Evolutionary conservation across 2,888 invertebrate species (phyloP).

Genomic region (Acrocera orbiculus): DNA sequence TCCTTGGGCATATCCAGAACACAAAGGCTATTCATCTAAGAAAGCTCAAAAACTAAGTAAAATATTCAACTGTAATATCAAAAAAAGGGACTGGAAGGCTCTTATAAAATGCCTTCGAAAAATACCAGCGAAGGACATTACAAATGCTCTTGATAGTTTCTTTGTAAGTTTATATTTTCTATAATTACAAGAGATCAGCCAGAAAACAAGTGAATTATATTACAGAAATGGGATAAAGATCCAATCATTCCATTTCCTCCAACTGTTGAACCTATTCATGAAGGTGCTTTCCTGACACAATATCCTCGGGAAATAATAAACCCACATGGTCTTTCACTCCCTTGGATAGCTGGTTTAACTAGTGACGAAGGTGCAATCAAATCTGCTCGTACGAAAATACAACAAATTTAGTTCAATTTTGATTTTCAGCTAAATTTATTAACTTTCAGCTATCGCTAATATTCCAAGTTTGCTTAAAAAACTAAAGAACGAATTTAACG

Average conservation of each 20-base stretch:
- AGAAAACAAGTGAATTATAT: too few species aligned
- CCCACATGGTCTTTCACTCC: constrained; percentile 31
- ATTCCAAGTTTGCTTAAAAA: constrained; percentile 34
- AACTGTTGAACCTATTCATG: constrained; percentile 50
- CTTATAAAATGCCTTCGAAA: constrained; percentile 44
- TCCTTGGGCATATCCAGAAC: constrained; percentile 46
- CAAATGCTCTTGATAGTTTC: constrained; percentile 44
- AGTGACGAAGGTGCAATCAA: constrained; percentile 57
- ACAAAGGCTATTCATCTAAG: constrained; percentile 38
- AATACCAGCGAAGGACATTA: constrained; percentile 43
- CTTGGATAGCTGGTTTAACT: constrained; percentile 57
- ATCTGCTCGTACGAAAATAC: constrained; percentile 36
- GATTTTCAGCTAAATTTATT: background rate
- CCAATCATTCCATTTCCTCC: constrained; percentile 68
- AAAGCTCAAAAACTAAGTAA: constrained; percentile 43
- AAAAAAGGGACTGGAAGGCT: constrained; percentile 29
- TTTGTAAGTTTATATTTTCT: constrained; percentile 49
- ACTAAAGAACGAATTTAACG: constrained; percentile 37
- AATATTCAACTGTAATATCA: constrained; percentile 42
- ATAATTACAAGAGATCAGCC: too few species aligned
- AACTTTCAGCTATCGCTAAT: constrained; percentile 23
- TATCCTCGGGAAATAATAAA: constrained; percentile 33
- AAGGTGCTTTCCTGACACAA: constrained; percentile 50
- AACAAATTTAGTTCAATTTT: constrained; percentile 1
- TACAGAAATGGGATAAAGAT: constrained; percentile 55